A percentile compares a stretch with the other conserved stretches of the same genome.
Evolutionary conservation across 2,797 vertebrate genomes (phyloP).

Genomic region (Euthynnus affinis): DNA sequence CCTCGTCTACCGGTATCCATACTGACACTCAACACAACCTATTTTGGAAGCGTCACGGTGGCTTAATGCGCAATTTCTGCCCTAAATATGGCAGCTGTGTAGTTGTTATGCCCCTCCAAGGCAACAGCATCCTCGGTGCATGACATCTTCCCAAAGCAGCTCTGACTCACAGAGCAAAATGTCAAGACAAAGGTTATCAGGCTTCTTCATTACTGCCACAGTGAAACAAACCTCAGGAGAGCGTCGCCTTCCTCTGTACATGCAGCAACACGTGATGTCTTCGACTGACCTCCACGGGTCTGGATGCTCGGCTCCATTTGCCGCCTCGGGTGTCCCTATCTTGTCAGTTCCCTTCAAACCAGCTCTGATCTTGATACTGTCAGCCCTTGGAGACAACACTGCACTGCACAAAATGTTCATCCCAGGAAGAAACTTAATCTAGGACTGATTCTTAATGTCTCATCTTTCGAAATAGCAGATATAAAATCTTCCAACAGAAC

Average conservation of each 20-base stretch:
- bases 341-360: slow-evolving; percentile 62
- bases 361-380: slow-evolving; percentile 55
- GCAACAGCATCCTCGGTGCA: slow-evolving; percentile 50
- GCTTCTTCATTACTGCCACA: slow-evolving; percentile 58
- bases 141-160: slow-evolving; percentile 71
- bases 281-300: slow-evolving; percentile 62
- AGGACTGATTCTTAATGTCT: slow-evolving; percentile 35
- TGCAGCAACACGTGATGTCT: slow-evolving; percentile 42
- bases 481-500: slow-evolving; percentile 4
- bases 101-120: slow-evolving; percentile 38
- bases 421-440: slow-evolving; percentile 33
- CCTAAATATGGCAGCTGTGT: slow-evolving; percentile 61
- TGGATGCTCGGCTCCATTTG: slow-evolving; percentile 45
- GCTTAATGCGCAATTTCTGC: slow-evolving; percentile 55
- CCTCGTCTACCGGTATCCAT: slow-evolving; percentile 27
- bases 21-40: slow-evolving; percentile 34
- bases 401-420: slow-evolving; percentile 43
- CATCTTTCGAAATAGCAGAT: slow-evolving; percentile 17
- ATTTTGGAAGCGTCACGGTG: slow-evolving; percentile 35
- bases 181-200: slow-evolving; percentile 77
- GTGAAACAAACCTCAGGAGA: slow-evolving; percentile 56
- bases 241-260: slow-evolving; percentile 17
- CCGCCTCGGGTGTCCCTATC: slow-evolving; percentile 56
- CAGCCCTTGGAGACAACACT: slow-evolving; percentile 33
- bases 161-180: slow-evolving; percentile 74